Evolutionary conservation across 2,797 vertebrate genomes (phyloP).

Genomic region (Lerista edwardsae): DNA sequence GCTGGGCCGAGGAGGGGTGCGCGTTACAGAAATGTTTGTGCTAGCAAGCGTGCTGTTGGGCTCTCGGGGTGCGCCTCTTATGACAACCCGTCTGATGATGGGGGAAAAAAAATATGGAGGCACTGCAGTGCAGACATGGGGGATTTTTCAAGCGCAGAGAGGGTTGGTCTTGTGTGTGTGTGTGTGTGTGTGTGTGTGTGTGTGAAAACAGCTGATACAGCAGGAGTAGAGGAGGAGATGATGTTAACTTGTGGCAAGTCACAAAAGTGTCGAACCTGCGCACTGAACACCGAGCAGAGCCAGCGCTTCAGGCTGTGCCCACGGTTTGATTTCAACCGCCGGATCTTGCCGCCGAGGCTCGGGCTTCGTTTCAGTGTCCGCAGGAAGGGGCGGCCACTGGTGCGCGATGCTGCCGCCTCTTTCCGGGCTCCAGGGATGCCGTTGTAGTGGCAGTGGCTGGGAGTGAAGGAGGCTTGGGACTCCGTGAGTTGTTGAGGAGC

Average conservation of each 20-base stretch:
- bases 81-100: too few relatives aligned
- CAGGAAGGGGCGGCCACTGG: neutral
- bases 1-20: neutral
- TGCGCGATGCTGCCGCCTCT: accelerated
- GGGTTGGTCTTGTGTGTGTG: neutral
- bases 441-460: neutral
- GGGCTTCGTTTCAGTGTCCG: neutral
- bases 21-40: conserved; percentile 15
- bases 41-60: conserved; percentile 37
- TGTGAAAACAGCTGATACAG: neutral
- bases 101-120: conserved; percentile 5
- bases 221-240: too few relatives aligned
- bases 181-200: neutral
- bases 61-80: conserved; percentile 40
- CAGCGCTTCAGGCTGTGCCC: neutral
- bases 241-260: neutral
- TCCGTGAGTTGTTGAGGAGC: neutral
- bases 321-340: neutral
- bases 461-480: too few relatives aligned
- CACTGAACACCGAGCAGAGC: neutral
- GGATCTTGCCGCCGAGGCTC: neutral
- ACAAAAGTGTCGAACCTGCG: too few relatives aligned
- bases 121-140: conserved; percentile 11
- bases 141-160: conserved; percentile 46
- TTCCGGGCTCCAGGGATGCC: too few relatives aligned